Evolutionary conservation across 2,888 invertebrate genomes (phyloP).

Genomic region (Himalopsyche kuldschensis): DNA sequence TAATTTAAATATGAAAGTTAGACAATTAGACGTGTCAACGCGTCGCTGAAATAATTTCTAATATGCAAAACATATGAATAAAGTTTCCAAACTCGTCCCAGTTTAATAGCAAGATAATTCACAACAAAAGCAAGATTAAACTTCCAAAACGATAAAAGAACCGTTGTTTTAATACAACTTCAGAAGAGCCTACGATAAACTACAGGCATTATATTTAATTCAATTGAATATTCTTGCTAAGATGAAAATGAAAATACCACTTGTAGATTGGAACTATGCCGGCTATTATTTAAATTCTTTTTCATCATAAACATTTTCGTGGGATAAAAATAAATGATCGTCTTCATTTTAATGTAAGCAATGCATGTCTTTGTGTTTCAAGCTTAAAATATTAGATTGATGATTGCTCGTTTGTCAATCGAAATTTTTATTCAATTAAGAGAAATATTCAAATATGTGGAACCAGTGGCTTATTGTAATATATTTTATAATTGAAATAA

Average conservation of each 20-base stretch:
- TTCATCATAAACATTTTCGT: no score
- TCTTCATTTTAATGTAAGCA: no score
- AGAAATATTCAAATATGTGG: no score
- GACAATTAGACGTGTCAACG: not conserved
- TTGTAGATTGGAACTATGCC: not conserved
- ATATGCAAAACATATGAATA: not conserved
- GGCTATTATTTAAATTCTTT: no score
- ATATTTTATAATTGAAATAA: no score
- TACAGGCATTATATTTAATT: not conserved
- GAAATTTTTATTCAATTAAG: no score
- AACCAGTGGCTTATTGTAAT: no score
- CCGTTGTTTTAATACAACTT: not conserved
- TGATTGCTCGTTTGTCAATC: no score
- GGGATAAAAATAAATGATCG: no score
- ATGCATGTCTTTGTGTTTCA: no score
- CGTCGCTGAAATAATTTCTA: not conserved
- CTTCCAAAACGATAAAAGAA: not conserved
- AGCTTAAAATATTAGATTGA: no score
- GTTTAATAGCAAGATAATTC: not conserved
- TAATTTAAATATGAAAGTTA: not conserved
- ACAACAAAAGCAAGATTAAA: not conserved
- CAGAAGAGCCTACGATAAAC: not conserved
- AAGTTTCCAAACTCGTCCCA: not conserved
- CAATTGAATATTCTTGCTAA: not conserved
- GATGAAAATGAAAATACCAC: not conserved